Conservation (phyloP, 2,888 invertebrate species). For the Stratiomys singularior region DNA sequence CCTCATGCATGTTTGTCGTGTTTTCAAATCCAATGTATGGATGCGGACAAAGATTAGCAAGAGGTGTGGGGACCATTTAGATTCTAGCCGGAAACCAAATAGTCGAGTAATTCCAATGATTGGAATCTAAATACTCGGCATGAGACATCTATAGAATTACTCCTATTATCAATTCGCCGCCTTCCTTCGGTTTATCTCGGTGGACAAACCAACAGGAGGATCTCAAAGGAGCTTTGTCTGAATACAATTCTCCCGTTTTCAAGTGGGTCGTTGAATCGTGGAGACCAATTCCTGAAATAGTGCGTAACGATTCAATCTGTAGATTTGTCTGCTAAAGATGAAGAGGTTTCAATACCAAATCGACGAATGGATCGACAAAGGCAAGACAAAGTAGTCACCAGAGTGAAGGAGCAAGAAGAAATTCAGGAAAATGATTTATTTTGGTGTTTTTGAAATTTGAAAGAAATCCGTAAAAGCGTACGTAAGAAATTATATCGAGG, state of each 20-base stretch:
- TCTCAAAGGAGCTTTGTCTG: conserved; percentile 10
- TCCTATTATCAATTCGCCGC: conserved; percentile 19
- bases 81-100: background rate
- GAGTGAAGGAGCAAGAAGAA: conserved; percentile 21
- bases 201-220: background rate
- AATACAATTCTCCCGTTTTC: conserved; percentile 25
- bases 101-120: conserved; percentile 32
- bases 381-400: conserved; percentile 5
- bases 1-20: background rate
- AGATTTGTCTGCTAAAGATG: conserved; percentile 33
- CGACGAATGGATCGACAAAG: background rate
- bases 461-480: background rate
- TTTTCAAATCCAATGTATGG: background rate
- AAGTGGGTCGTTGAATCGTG: conserved; percentile 28
- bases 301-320: conserved; percentile 42
- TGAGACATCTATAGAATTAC: background rate
- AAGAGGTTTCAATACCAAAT: conserved; percentile 34
- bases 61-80: conserved; percentile 4
- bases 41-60: background rate
- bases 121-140: background rate
- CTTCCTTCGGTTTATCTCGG: background rate
- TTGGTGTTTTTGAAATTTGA: background rate
- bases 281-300: background rate
- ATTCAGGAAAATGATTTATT: conserved; percentile 51
- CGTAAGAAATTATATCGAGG: background rate